Evolutionary conservation across 2,888 invertebrate species (phyloP), one percentile per base, ranked within the genome.

Genomic region (Coleophora flavipennella): DNA sequence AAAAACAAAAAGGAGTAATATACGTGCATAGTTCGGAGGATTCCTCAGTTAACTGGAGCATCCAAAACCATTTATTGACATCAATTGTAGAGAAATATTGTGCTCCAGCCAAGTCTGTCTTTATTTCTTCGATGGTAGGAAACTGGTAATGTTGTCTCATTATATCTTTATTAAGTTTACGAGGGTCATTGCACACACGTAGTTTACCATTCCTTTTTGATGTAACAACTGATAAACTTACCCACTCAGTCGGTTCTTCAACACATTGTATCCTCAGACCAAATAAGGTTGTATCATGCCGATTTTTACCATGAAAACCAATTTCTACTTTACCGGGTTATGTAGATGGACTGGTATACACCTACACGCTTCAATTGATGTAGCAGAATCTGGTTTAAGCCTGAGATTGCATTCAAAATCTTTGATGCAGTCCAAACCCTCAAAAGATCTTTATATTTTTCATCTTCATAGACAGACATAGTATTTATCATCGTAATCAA

Each of bases 1-100:
- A 48, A 2, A 45, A 10, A 10, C 45, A 45, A 29, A 20, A 37
- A 0, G 48, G 48, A n/a, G 50, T 50, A 8, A 41, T 45, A 13
- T 48, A 50, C n/a, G n/a, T n/a, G n/a, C 6, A 45, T 50, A 33
- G 39, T 9, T 42, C 41, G 0, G 48, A 45, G 3, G 40, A 38
- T n/a, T 13, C 28, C 11, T 48, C 42, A 13, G 13, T 11, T 8
- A 55, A 28, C 9, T 29, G 31, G 7, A 51, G 26, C 46, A 48
- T 50, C 39, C 44, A 55, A 36, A 50, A 53, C 1, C 53, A 52
- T 39, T 47, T 49, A 35, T 44, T 48, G 6, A 47, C 49, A 44
- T 51, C 48, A 4, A 52, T 29, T 3, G 40, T 46, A 4, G 48
- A 41, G 35, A 47, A 55, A 31, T 36, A 50, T 45, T 39, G 11